phyloP scores from a whole-genome alignment of 1,140 invertebrate genomes.

The Lordiphosa clarofinis region DNA sequence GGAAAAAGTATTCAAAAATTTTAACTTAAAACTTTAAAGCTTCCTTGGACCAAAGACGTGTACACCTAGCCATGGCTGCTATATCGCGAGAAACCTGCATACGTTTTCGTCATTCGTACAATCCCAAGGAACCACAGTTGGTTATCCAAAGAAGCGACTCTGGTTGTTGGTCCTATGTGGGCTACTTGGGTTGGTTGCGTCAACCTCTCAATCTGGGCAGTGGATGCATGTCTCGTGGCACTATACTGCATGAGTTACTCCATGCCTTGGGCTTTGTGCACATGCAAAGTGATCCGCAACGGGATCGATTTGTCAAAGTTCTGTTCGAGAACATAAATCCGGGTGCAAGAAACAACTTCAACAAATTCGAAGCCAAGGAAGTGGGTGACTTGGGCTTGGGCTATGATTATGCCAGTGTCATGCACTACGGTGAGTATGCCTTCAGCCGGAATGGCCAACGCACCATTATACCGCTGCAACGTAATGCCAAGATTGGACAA shows the following conservation, averaged over 20 bases:
- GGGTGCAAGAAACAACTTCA: slow-evolving; percentile 81
- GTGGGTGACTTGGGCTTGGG: slow-evolving; percentile 75
- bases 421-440: slow-evolving; percentile 85
- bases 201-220: slow-evolving; percentile 38
- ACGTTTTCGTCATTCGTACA: slow-evolving; percentile 21
- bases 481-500: slow-evolving; percentile 80
- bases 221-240: slow-evolving; percentile 64
- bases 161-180: slow-evolving; percentile 81
- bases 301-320: slow-evolving; percentile 85
- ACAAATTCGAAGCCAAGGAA: slow-evolving; percentile 76
- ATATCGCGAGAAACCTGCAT: slow-evolving; percentile 39
- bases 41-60: background rate
- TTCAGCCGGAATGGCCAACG: slow-evolving; percentile 86
- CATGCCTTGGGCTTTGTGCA: slow-evolving; percentile 85
- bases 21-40: too few relatives aligned
- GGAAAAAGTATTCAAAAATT: too few relatives aligned
- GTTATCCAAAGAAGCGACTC: slow-evolving; percentile 54
- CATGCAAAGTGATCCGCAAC: slow-evolving; percentile 85
- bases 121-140: slow-evolving; percentile 23
- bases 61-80: slow-evolving; percentile 24
- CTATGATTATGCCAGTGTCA: slow-evolving; percentile 85
- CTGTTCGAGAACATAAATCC: slow-evolving; percentile 84
- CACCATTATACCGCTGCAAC: slow-evolving; percentile 82
- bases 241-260: slow-evolving; percentile 85
- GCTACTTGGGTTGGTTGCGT: slow-evolving; percentile 79